phyloP scores from a whole-genome alignment of 2,888 invertebrate genomes.

The Microchrysa polita region DNA sequence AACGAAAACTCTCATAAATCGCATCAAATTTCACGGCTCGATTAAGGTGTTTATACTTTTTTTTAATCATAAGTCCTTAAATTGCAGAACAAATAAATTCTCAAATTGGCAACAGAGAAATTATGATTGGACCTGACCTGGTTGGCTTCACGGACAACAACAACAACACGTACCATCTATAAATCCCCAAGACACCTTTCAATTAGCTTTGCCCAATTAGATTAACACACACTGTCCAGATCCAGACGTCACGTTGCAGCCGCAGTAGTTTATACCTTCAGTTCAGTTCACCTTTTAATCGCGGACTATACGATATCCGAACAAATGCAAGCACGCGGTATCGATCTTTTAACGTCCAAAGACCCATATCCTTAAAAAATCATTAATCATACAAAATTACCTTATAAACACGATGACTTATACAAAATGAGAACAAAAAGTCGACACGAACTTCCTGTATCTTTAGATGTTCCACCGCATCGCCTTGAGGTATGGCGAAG shows the following conservation, averaged over 20 bases:
- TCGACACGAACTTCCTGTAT: neutral
- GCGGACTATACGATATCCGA: no score
- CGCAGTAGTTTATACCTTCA: neutral
- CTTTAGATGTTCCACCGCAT: neutral
- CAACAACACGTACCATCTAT: slow-evolving; percentile 10
- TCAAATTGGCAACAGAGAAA: neutral
- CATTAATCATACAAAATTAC: slow-evolving; percentile 39
- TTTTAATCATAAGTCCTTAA: neutral
- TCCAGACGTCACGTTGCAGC: no score
- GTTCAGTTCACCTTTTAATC: neutral
- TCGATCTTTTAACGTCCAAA: neutral
- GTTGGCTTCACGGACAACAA: neutral
- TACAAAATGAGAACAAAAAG: neutral
- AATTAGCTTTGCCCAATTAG: slow-evolving; percentile 37
- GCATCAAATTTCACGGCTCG: neutral
- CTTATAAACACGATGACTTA: slow-evolving; percentile 7
- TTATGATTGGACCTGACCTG: slow-evolving; percentile 25
- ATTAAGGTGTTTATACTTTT: neutral
- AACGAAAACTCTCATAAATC: neutral
- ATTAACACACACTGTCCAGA: slow-evolving; percentile 28
- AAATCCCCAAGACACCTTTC: slow-evolving; percentile 41
- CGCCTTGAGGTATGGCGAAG: neutral
- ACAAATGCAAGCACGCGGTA: no score
- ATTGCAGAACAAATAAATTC: neutral
- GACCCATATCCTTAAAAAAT: slow-evolving; percentile 32